These are phyloP conservation scores for Nymphalis c-album DNA, from an alignment of 2,888 invertebrate species.

Conservation along the genomic window DNA sequence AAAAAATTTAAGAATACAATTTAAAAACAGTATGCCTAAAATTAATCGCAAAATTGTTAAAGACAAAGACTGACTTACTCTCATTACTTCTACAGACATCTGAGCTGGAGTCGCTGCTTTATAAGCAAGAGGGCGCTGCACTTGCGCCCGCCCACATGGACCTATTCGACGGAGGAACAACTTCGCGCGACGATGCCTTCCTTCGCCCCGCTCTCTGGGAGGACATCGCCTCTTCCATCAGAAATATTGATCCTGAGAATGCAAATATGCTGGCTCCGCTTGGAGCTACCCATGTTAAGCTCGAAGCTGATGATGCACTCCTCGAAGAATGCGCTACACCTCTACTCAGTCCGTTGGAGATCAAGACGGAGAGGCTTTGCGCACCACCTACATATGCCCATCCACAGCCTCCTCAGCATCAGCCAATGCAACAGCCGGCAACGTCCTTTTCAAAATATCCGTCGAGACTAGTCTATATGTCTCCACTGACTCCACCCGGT, in stretches of 20 bases:
- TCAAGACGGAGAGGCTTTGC: slow-evolving; percentile 88
- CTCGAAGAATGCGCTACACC: slow-evolving; percentile 85
- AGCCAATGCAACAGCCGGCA: slow-evolving; percentile 60
- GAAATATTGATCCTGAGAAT: slow-evolving; percentile 94
- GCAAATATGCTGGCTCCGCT: slow-evolving; percentile 90
- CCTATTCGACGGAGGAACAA: slow-evolving; percentile 78
- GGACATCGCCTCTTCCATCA: slow-evolving; percentile 94
- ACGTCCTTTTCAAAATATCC: slow-evolving; percentile 70
- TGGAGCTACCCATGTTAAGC: slow-evolving; percentile 86
- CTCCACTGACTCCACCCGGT: slow-evolving; percentile 92
- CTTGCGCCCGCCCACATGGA: slow-evolving; percentile 83
- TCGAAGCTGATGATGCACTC: slow-evolving; percentile 85
- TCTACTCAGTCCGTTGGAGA: slow-evolving; percentile 88
- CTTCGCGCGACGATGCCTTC: slow-evolving; percentile 90
- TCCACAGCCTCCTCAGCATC: slow-evolving; percentile 49
- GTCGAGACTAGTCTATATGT: slow-evolving; percentile 85
- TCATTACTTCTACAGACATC: slow-evolving; percentile 81
- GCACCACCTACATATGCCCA: slow-evolving; percentile 78
- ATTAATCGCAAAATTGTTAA: too few species aligned
- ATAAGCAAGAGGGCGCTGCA: slow-evolving; percentile 86
- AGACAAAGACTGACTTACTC: neutral
- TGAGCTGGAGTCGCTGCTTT: slow-evolving; percentile 90
- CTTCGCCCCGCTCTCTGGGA: slow-evolving; percentile 94
- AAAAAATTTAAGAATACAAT: too few species aligned
- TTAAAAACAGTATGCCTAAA: too few species aligned